Evolutionary conservation across 2,888 invertebrate species (phyloP), one percentile per base, ranked within the genome.

Genomic region (Elmis aenea): DNA sequence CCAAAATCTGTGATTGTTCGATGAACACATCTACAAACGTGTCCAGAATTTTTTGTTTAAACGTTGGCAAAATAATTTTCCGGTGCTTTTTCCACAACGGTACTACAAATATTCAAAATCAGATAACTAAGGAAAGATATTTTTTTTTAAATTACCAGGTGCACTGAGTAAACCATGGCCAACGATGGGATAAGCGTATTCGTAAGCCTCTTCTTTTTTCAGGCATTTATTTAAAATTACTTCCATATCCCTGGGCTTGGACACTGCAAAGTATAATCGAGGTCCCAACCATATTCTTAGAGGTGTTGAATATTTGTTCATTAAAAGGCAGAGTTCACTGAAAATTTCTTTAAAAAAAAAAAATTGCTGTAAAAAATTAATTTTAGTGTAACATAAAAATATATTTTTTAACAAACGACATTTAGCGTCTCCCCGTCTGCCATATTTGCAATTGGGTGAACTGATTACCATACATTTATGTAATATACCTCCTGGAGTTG

Each of bases 1-100:
- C 55, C 42, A 84, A 56, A 25, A 69, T 69, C 6, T 66, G 59
- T 22, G 75, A 68, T 55, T 82, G 77, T 43, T 75, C 72, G 12
- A 73, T 73, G 55, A 82, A 80, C 3, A 79, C 70, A 2, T 72
- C 70, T 5, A 80, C 67, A 52, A 77, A 81, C 22, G 75, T 72
- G 38, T 79, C 74, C 16, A 82, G 60, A 38, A 78, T 71, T 37
- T 73, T 73, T 55, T 76, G 78, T 55, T 79, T 76, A 57, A 83
- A 82, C 9, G 80, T 72, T 0, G 81, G 79, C 9, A 77, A 70
- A 2, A 83, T 65, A 20, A 77, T 56, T 48, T 75, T 75, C 3
- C 82, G 66, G 35, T 81, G 71, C 1, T 58, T 51, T 48, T 71
- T 72, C 82, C 82, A 82, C 54, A 75, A 69, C 0, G 66, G 61